Conservation (phyloP, 2,113 vertebrate genomes). For the Puma concolor region DNA sequence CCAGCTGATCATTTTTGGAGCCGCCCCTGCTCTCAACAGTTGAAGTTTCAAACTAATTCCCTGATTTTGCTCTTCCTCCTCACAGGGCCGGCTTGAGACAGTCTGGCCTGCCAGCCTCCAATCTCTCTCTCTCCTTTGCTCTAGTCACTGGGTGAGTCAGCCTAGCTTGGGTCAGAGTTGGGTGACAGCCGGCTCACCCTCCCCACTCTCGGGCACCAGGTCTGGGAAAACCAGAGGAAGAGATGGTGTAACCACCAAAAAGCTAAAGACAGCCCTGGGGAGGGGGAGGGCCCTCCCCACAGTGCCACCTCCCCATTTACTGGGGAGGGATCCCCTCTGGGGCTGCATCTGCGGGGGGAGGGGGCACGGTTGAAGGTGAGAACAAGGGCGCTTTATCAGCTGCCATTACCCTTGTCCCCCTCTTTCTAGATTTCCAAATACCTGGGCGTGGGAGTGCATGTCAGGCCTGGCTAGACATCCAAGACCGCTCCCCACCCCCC, state of each 20-base stretch:
- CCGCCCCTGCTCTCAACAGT: slow-evolving; percentile 66
- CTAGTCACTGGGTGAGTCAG: slow-evolving; percentile 54
- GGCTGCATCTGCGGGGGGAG: not conserved
- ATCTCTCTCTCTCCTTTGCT: slow-evolving; percentile 8
- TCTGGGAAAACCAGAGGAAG: slow-evolving; percentile 27
- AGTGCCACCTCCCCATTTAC: not conserved
- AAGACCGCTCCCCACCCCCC: not conserved
- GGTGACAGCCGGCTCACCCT: slow-evolving; percentile 70
- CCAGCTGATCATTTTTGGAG: too few relatives aligned
- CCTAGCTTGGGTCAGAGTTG: slow-evolving; percentile 23
- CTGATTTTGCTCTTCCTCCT: slow-evolving; percentile 63
- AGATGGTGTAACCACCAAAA: not conserved
- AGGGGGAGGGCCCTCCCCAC: not conserved
- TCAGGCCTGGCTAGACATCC: not conserved
- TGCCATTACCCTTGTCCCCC: not conserved
- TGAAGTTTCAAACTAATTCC: slow-evolving; percentile 77
- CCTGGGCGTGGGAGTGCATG: slow-evolving; percentile 36
- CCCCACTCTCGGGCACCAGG: not conserved
- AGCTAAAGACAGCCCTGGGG: not conserved
- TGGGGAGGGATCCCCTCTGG: not conserved
- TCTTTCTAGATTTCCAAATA: slow-evolving; percentile 45
- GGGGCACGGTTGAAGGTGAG: slow-evolving; percentile 39
- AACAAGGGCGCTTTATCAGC: slow-evolving; percentile 60
- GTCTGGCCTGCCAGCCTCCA: slow-evolving; percentile 30
- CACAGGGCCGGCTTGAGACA: not conserved